Percentiles rank a stretch among this genome's conserved stretches.
These are phyloP conservation scores for Forbesichthys agassizii DNA, from an alignment of 2,113 vertebrate genomes.

Conservation along the genomic window DNA sequence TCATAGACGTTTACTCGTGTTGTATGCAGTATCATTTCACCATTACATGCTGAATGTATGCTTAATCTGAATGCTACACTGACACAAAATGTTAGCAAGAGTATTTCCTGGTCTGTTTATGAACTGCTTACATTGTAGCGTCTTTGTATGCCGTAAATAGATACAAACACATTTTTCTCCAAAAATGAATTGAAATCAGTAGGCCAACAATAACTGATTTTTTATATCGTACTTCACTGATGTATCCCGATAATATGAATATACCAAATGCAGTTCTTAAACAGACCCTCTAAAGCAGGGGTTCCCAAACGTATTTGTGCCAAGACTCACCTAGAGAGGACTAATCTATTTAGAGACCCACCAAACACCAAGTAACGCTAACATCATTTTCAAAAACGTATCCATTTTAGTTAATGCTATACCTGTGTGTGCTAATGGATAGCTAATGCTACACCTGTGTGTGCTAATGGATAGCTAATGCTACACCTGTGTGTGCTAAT, in stretches of 20 bases:
- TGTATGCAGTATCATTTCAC: conserved; percentile 49
- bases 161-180: conserved; percentile 41
- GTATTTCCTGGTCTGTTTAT: conserved; percentile 50
- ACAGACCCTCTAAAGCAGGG: conserved; percentile 45
- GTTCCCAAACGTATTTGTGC: too few relatives aligned
- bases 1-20: conserved; percentile 54
- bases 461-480: too few relatives aligned
- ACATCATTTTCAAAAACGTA: too few relatives aligned
- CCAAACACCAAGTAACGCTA: too few relatives aligned
- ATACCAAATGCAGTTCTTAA: conserved; percentile 42
- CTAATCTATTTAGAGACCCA: too few relatives aligned
- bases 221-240: conserved; percentile 11
- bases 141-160: conserved; percentile 56
- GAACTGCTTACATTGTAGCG: conserved; percentile 25
- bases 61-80: conserved; percentile 16
- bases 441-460: too few relatives aligned
- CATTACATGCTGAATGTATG: conserved; percentile 62
- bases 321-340: too few relatives aligned
- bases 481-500: too few relatives aligned
- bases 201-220: conserved; percentile 23
- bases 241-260: conserved; percentile 26
- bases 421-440: too few relatives aligned
- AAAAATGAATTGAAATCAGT: conserved; percentile 29
- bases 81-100: conserved; percentile 27
- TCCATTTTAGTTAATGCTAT: too few relatives aligned